Conservation (phyloP, 2,113 vertebrate species). For the Tyto alba region DNA sequence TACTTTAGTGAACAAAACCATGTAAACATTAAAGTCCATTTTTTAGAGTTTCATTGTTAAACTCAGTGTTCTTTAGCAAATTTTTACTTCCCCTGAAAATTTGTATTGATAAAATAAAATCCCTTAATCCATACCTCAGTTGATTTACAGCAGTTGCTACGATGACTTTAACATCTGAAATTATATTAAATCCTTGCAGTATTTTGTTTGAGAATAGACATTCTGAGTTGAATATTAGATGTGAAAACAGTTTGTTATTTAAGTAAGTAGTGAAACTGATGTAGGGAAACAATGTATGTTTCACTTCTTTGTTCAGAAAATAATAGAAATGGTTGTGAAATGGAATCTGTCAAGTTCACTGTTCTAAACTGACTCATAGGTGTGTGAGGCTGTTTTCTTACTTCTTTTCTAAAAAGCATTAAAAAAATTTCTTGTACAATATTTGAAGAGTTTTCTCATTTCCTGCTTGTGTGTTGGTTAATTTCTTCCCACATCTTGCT, state of each 20-base stretch:
- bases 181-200: not conserved
- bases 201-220: not conserved
- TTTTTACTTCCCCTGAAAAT: not conserved
- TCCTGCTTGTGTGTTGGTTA: not conserved
- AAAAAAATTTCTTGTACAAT: not conserved
- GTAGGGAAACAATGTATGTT: not conserved
- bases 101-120: rapidly evolving
- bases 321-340: not conserved
- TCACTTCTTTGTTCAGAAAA: not conserved
- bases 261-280: not conserved
- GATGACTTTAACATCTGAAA: not conserved
- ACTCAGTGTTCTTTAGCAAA: not conserved
- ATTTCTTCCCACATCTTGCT: not conserved
- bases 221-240: not conserved
- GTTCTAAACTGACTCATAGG: not conserved
- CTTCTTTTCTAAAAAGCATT: not conserved
- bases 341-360: not conserved
- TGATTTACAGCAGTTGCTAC: not conserved
- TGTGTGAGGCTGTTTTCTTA: not conserved
- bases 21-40: no score
- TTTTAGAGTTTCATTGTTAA: no score
- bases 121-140: not conserved
- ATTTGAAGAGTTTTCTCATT: not conserved
- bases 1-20: not conserved
- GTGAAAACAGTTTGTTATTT: not conserved